Conservation (phyloP, 2,888 invertebrate genomes). For the Coremacera marginata region DNA sequence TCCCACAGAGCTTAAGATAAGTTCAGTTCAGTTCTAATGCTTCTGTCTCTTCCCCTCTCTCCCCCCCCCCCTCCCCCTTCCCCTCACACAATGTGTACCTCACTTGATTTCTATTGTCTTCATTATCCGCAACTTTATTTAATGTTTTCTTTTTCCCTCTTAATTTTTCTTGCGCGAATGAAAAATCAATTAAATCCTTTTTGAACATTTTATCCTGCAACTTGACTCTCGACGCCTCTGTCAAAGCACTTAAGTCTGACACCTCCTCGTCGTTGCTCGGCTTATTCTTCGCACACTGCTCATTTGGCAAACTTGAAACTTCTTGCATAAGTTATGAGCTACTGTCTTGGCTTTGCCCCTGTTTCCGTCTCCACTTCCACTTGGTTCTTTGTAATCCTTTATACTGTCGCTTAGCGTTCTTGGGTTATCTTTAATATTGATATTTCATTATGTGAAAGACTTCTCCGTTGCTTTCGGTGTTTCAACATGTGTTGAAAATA, state of each 20-base stretch:
- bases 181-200: constrained; percentile 36
- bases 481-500: constrained; percentile 54
- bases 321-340: constrained; percentile 49
- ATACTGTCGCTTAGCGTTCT: constrained; percentile 18
- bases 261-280: constrained; percentile 12
- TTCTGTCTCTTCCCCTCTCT: too few relatives aligned
- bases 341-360: constrained; percentile 13
- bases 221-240: background rate
- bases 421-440: constrained; percentile 32
- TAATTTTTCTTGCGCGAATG: background rate
- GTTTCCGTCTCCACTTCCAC: background rate
- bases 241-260: constrained; percentile 36
- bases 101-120: constrained; percentile 28
- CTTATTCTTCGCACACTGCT: background rate
- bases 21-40: background rate
- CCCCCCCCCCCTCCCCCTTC: background rate
- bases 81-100: too few relatives aligned
- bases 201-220: constrained; percentile 15
- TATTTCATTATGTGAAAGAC: constrained; percentile 26
- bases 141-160: background rate
- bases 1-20: constrained; percentile 43
- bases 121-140: background rate
- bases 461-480: constrained; percentile 1
- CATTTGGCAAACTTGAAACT: constrained; percentile 40
- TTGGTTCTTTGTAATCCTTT: constrained; percentile 44